Conservation (phyloP, 2,113 vertebrate genomes). For the Paramisgurnus dabryanus region DNA sequence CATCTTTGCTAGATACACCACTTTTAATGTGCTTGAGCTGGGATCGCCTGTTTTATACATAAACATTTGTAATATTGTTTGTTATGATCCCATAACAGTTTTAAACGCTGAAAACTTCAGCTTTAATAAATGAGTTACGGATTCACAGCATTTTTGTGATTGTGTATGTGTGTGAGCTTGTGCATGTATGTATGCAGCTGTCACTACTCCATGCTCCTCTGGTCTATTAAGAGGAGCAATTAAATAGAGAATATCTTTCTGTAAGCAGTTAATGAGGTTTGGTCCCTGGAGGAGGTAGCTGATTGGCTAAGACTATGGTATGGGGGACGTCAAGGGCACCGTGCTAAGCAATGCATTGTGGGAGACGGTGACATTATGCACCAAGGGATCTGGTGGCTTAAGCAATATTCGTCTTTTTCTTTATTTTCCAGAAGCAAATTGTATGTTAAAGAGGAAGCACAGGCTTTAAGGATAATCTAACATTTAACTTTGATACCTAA, state of each 20-base stretch:
- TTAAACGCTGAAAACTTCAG: too few species aligned
- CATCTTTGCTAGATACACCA: too few species aligned
- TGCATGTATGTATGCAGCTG: slow-evolving; percentile 64
- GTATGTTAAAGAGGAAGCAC: neutral
- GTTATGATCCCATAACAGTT: too few species aligned
- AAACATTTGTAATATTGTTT: too few species aligned
- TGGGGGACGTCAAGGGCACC: slow-evolving; percentile 56
- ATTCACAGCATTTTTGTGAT: slow-evolving; percentile 16
- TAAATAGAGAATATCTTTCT: slow-evolving; percentile 57
- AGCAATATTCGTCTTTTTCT: neutral
- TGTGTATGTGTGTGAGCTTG: slow-evolving; percentile 47
- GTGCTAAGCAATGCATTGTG: slow-evolving; percentile 54
- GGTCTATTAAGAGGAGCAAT: slow-evolving; percentile 57
- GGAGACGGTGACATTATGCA: slow-evolving; percentile 51
- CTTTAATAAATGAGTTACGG: neutral
- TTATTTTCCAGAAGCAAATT: slow-evolving; percentile 41
- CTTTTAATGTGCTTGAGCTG: too few species aligned
- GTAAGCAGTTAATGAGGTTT: slow-evolving; percentile 60
- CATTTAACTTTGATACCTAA: neutral
- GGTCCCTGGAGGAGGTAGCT: slow-evolving; percentile 52
- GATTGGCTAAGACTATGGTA: slow-evolving; percentile 54
- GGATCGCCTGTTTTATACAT: too few species aligned
- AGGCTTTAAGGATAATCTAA: neutral
- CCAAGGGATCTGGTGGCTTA: slow-evolving; percentile 42
- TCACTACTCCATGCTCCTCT: slow-evolving; percentile 58